Evolutionary conservation across 2,113 vertebrate genomes (phyloP), one percentile per base, ranked within the genome.

Genomic region (Paracanthobrama guichenoti): DNA sequence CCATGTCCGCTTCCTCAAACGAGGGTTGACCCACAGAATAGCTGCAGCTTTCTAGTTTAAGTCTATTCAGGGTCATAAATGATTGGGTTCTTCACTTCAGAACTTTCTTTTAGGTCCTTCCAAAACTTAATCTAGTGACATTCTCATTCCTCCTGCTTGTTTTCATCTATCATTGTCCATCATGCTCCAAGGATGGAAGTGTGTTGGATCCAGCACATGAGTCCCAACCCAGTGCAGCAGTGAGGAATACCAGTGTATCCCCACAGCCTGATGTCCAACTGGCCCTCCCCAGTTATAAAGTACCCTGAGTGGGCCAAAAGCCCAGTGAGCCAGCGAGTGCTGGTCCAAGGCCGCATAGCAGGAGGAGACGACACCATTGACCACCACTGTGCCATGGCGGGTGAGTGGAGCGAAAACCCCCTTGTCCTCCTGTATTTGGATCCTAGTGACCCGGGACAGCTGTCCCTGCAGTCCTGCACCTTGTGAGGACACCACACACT

Each of bases 371-470:
- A 99, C 94, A 0, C 95, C 96, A 0, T 99, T 95, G 78, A 99
- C 97, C 90, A 98, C 95, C 84, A 99, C 90, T 0, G 98, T 98
- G 53, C 98, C 98, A 0, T 97, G 97, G 85, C 92, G 93, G 0
- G 98, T 99, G 39, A 99, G 95, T 0, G 98, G 98, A n/a, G 98
- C 98, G 0, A 96, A 99, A 71, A 96, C 92, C 6, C 98, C 98
- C 0, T 84, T 57, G 20, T 94, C 95, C 72, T 91, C 92, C 3
- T 50, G 91, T 26, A 92, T 88, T 62, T 90, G 59, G 62, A 97
- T 95, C 64, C 90, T 91, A 5, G 90, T 93, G 64, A 99, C 96
- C 0, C 90, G 88, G 4, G 10, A 95, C 93, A 4, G 93, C 87
- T 85, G 83, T 20, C 88, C 78, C 90, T 91, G 86, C 66, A 39